Base-by-base conservation (phyloP, 1,140 invertebrate species). In the Colletes gigas region DNA sequence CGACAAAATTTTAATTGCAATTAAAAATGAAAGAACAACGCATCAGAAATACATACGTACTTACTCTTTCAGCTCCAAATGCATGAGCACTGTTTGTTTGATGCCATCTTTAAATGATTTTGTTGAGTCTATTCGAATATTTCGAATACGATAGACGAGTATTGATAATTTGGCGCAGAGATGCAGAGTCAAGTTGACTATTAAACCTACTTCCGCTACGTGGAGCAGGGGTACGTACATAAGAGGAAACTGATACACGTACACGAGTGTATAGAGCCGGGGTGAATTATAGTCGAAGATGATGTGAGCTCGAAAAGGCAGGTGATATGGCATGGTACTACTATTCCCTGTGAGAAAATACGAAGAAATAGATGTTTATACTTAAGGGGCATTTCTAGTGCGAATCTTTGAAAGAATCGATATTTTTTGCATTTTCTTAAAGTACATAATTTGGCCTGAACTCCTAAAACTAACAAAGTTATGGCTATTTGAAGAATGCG, bases 181-280 rank as follows among this genome's bases (percentile, higher is more conserved):
- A 9, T 85, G 82, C 8, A 85, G 39, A 17, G 50, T 7, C 50
- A 85, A 21, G 4, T 19, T 85, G n/a, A 84, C 39, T n/a, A 84
- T 6, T 0, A 54, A 54, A 41, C 60, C 44, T 19, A 65, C 15
- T 50, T 65, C 14, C 21, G 30, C 68, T 59, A 69, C 39, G 7
- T 17, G 44, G 17, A 52, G 52, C 21, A 78, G 3, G 9, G 59
- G 59, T 47, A 52, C 30, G 39, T 59, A 21, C 52, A 1, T 15
- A 8, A 44, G 6, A 0, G 44, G 41, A 0, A 39, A 0, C n/a
- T 79, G 50, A 12, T 72, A 81, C 5, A 55, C 0, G 17, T 74
- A 84, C 9, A 81, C 4, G 4, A 74, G 41, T 17, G 65, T 14
- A 7, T 76, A 85, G 15, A 63, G 8, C 12, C 0, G 15, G 0